Evolutionary conservation across 2,113 vertebrate species (phyloP).

Genomic region (Campylomormyrus numenius): DNA sequence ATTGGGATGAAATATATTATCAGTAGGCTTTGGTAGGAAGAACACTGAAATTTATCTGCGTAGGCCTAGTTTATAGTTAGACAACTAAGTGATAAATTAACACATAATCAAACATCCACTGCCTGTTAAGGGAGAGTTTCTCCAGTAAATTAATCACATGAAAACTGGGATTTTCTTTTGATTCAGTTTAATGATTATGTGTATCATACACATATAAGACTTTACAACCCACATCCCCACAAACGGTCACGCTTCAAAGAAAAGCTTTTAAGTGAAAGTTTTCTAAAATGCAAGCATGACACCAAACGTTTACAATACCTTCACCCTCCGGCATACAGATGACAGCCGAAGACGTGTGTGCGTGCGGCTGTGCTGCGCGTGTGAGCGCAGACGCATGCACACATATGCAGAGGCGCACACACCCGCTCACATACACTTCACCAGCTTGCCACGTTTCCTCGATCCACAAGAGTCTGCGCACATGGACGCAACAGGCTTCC

Average conservation of each 20-base stretch:
- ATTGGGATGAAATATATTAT: background rate
- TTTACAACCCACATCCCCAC: background rate
- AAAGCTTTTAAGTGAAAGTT: background rate
- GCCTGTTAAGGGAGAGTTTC: background rate
- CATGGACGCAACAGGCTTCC: background rate
- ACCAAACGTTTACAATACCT: background rate
- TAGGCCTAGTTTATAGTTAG: background rate
- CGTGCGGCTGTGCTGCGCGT: background rate
- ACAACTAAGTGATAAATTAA: background rate
- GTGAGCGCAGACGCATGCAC: background rate
- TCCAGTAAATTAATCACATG: background rate
- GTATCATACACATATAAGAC: background rate
- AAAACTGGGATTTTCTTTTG: background rate
- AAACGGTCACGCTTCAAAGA: background rate
- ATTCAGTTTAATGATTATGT: background rate
- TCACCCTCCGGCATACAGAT: background rate
- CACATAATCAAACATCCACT: background rate
- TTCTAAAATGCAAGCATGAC: background rate
- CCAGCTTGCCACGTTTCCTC: background rate
- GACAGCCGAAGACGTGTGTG: background rate
- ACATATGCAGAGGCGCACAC: background rate
- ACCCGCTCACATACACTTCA: background rate
- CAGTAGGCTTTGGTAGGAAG: background rate
- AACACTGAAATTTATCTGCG: background rate
- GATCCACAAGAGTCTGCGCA: background rate